Evolutionary conservation across 1,140 invertebrate species (phyloP).

Genomic region (Caenorhabditis brenneri): DNA sequence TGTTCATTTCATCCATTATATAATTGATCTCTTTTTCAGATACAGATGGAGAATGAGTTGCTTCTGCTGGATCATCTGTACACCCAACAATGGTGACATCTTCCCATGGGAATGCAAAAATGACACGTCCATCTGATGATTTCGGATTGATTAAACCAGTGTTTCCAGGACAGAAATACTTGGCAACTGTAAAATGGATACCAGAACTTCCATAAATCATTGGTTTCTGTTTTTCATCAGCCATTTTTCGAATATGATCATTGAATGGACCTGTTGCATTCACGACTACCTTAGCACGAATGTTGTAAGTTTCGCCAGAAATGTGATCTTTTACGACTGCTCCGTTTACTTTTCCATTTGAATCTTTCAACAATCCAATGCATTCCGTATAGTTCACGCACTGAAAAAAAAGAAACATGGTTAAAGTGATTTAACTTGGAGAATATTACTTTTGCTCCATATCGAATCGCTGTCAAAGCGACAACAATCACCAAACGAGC

Average conservation of each 20-base stretch:
- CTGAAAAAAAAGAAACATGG: not conserved
- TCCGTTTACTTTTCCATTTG: constrained; percentile 72
- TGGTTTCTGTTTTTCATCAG: constrained; percentile 79
- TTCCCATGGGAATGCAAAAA: constrained; percentile 97
- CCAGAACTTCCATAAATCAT: constrained; percentile 96
- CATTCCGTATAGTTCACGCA: constrained; percentile 85
- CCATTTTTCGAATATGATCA: constrained; percentile 92
- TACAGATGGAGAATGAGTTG: constrained; percentile 90
- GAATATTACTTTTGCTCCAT: constrained; percentile 80
- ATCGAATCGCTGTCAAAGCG: constrained; percentile 88
- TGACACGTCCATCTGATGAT: constrained; percentile 95
- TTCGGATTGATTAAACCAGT: constrained; percentile 97
- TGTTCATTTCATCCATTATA: constrained; percentile 93
- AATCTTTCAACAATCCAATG: constrained; percentile 79
- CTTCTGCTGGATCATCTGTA: constrained; percentile 89
- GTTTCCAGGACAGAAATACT: constrained; percentile 88
- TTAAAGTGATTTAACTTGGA: not conserved
- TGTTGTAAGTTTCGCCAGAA: constrained; percentile 82
- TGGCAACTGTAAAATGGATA: constrained; percentile 97
- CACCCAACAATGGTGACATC: constrained; percentile 81
- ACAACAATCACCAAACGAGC: constrained; percentile 95
- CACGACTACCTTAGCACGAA: constrained; percentile 91
- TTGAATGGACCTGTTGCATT: constrained; percentile 99
- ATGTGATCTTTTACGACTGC: constrained; percentile 73
- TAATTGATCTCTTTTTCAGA: constrained; percentile 98